Conservation (phyloP, 2,113 vertebrate genomes). For the Eurypyga helias region DNA sequence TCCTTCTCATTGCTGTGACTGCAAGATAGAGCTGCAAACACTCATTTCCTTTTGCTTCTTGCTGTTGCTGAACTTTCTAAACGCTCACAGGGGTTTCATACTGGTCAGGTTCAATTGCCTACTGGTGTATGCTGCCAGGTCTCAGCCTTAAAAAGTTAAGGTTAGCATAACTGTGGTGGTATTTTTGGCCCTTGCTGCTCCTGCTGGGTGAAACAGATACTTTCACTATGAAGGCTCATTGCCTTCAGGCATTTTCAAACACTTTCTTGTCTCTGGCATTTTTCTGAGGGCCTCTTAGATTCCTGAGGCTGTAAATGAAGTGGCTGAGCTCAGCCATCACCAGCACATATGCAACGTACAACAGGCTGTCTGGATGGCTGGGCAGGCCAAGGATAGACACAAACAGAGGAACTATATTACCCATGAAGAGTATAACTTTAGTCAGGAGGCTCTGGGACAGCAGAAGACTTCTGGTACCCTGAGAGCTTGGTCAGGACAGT, state of each 20-base stretch:
- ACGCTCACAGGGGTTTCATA: neutral
- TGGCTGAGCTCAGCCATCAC: constrained; percentile 19
- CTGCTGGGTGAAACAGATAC: neutral
- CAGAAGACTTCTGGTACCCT: neutral
- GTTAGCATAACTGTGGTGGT: neutral
- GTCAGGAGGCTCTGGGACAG: neutral
- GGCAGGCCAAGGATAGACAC: neutral
- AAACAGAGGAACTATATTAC: constrained; percentile 12
- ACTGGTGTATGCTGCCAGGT: neutral
- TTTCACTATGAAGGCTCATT: neutral
- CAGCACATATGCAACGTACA: neutral
- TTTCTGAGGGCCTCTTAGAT: constrained; percentile 26
- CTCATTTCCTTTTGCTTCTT: neutral
- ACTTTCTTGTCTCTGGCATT: neutral
- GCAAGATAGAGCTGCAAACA: neutral
- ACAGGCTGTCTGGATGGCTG: neutral
- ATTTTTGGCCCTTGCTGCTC: neutral
- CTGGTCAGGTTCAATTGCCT: neutral
- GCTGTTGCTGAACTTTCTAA: neutral
- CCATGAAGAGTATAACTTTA: constrained; percentile 1
- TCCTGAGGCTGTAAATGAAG: constrained; percentile 59
- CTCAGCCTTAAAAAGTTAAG: neutral
- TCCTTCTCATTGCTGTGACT: neutral
- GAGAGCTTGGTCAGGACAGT: neutral
- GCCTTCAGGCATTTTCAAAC: neutral